A percentile compares a stretch with the other conserved stretches of the same genome.
Evolutionary conservation across 2,888 invertebrate genomes (phyloP).

Genomic region (Orchesella flavescens): DNA sequence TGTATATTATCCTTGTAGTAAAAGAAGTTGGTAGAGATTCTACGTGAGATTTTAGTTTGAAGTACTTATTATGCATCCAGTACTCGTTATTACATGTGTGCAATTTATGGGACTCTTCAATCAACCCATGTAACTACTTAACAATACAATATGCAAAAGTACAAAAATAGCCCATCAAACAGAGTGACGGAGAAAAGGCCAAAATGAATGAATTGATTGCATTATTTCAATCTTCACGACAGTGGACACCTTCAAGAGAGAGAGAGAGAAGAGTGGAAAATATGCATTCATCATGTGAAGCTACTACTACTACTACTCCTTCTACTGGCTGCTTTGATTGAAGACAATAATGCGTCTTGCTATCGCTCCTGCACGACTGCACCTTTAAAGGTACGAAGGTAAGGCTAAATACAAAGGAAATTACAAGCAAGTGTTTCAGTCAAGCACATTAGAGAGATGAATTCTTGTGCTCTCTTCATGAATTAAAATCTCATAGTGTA

Average conservation of each 20-base stretch:
- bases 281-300: conserved; percentile 33
- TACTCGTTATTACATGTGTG: too few relatives aligned
- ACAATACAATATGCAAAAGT: conserved; percentile 3
- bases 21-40: too few relatives aligned
- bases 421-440: conserved; percentile 41
- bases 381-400: conserved; percentile 25
- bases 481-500: conserved; percentile 19
- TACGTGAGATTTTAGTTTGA: too few relatives aligned
- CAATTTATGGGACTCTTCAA: too few relatives aligned
- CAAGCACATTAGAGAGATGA: conserved; percentile 18
- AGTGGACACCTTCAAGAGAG: conserved; percentile 39
- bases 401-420: conserved; percentile 25
- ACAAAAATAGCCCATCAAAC: not conserved
- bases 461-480: not conserved
- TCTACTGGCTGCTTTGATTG: conserved; percentile 4
- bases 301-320: too few relatives aligned
- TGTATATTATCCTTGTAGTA: too few relatives aligned
- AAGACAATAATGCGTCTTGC: conserved; percentile 22
- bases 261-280: conserved; percentile 2
- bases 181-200: conserved; percentile 15
- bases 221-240: conserved; percentile 36
- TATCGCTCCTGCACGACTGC: conserved; percentile 60
- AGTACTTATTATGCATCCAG: too few relatives aligned
- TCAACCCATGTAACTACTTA: too few relatives aligned
- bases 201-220: conserved; percentile 49